A percentile compares a stretch with the other conserved stretches of the same genome.
These are phyloP conservation scores for Phodopus roborovskii DNA, from an alignment of 2,113 vertebrate genomes.

Conservation along the genomic window DNA sequence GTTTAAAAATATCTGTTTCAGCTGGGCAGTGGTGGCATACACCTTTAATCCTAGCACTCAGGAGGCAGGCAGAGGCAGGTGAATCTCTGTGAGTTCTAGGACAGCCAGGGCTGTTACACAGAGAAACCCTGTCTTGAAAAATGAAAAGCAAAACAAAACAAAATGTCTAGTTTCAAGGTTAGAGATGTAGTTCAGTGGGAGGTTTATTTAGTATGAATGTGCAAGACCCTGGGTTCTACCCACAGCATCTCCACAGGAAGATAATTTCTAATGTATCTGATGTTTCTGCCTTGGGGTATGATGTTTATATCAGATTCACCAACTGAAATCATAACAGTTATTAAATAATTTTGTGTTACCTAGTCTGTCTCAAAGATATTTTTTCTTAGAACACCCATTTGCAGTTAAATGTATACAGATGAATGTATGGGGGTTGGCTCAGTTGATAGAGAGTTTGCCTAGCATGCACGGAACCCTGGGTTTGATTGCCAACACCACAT, in stretches of 20 bases:
- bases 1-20: neutral
- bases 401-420: neutral
- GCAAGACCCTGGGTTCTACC: neutral
- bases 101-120: neutral
- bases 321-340: neutral
- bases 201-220: neutral
- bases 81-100: neutral
- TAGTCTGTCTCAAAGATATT: neutral
- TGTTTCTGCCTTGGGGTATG: neutral
- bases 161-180: neutral
- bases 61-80: neutral
- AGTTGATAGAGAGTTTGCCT: neutral
- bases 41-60: neutral
- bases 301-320: neutral
- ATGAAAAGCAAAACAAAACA: neutral
- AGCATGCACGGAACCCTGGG: neutral
- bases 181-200: neutral
- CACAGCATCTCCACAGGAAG: neutral
- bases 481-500: too few relatives aligned
- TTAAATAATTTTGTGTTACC: slow-evolving; percentile 61
- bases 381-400: neutral
- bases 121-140: neutral
- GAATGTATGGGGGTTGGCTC: too few relatives aligned
- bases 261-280: neutral
- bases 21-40: neutral